These are phyloP conservation scores for Scolanthus callimorphus DNA, from an alignment of 92 coral and sea anemone species.

Conservation along the genomic window DNA sequence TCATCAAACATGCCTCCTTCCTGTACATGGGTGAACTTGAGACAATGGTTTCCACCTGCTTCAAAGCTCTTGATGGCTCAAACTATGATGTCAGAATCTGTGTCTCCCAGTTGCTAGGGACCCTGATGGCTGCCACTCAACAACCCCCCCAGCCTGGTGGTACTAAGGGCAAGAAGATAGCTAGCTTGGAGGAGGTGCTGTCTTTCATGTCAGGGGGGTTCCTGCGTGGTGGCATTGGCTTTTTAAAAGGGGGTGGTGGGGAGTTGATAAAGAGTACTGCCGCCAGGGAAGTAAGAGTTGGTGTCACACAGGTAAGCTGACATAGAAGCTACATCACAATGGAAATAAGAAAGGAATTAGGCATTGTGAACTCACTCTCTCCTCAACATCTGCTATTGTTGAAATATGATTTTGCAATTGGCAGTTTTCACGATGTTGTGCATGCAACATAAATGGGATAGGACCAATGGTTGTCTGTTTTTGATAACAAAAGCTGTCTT, in stretches of 20 bases:
- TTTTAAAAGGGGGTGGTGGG: slow-evolving; percentile 89
- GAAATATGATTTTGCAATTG: too few species aligned
- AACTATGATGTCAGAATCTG: slow-evolving; percentile 98
- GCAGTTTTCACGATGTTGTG: too few species aligned
- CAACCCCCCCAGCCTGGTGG: slow-evolving; percentile 56
- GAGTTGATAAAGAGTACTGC: slow-evolving; percentile 86
- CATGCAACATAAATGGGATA: too few species aligned
- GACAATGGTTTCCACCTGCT: slow-evolving; percentile 76
- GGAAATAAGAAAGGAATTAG: too few species aligned
- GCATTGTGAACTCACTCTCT: too few species aligned
- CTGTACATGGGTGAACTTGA: slow-evolving; percentile 87
- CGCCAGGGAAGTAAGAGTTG: slow-evolving; percentile 94
- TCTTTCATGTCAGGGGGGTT: slow-evolving; percentile 92
- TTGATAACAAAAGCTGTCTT: too few species aligned
- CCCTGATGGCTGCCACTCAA: slow-evolving; percentile 89
- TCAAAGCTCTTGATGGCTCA: slow-evolving; percentile 88
- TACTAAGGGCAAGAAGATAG: slow-evolving; percentile 51
- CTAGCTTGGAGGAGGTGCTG: slow-evolving; percentile 82
- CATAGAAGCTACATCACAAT: too few species aligned
- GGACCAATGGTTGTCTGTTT: too few species aligned
- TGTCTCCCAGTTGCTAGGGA: slow-evolving; percentile 83
- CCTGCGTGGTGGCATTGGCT: slow-evolving; percentile 97
- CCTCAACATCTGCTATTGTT: too few species aligned
- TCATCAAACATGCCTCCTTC: slow-evolving; percentile 88
- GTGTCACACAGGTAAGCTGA: slow-evolving; percentile 99